phyloP scores from a whole-genome alignment of 2,888 invertebrate species.

The Mantis religiosa region DNA sequence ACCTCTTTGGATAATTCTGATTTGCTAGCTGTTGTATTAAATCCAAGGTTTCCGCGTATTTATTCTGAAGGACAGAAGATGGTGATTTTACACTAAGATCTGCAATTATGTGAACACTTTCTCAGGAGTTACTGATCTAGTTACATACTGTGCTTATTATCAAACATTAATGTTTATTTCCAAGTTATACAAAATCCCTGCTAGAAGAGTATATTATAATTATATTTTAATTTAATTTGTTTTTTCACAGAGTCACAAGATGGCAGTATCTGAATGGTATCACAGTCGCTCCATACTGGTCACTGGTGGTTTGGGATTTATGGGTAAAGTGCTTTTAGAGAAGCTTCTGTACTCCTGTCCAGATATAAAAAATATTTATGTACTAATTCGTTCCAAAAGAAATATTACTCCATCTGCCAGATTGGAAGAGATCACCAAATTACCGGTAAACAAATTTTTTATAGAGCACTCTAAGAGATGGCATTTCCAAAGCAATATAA shows the following conservation, averaged over 20 bases:
- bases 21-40: no score
- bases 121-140: no score
- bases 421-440: neutral
- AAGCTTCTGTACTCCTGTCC: neutral
- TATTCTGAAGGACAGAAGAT: no score
- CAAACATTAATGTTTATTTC: no score
- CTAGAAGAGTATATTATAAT: no score
- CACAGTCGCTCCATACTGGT: neutral
- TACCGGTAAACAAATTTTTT: neutral
- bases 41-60: no score
- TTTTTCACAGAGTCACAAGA: neutral
- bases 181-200: no score
- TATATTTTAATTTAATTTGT: no score
- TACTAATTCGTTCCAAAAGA: neutral
- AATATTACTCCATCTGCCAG: neutral
- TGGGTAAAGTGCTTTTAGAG: neutral
- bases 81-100: no score
- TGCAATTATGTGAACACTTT: no score
- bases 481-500: neutral
- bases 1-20: no score
- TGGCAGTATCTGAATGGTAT: neutral
- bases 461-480: neutral
- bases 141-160: no score
- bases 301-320: neutral
- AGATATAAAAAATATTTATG: neutral